These are phyloP conservation scores for Pipistrellus nathusii DNA, from an alignment of 2,797 vertebrate genomes.

Conservation along the genomic window DNA sequence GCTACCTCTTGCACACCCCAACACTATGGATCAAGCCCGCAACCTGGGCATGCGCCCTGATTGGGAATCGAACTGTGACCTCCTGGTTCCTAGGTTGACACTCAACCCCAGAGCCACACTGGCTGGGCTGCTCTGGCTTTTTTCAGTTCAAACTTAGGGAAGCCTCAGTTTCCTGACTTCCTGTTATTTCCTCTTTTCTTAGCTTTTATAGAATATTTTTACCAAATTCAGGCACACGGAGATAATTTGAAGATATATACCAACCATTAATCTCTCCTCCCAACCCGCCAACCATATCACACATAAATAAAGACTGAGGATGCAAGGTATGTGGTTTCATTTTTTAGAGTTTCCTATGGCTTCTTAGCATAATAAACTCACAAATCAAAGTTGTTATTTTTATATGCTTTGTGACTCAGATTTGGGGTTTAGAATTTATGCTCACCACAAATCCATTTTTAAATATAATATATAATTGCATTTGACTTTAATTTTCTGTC, in stretches of 20 bases:
- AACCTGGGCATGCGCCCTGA: too few species aligned
- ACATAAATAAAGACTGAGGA: neutral
- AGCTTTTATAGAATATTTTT: neutral
- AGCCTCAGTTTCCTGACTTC: conserved; percentile 22
- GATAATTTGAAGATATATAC: neutral
- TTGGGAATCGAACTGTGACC: too few species aligned
- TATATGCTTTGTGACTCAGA: neutral
- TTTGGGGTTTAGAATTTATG: conserved; percentile 14
- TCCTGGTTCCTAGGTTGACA: too few species aligned
- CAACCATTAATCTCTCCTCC: neutral
- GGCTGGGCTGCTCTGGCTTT: neutral
- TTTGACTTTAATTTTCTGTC: neutral
- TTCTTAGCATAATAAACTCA: neutral
- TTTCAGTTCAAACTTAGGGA: conserved; percentile 33
- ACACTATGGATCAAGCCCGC: too few species aligned
- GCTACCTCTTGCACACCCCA: too few species aligned
- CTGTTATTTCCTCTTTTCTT: neutral
- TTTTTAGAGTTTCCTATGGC: neutral
- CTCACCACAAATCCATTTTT: neutral
- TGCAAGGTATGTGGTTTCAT: neutral
- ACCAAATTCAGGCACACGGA: neutral
- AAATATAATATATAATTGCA: neutral
- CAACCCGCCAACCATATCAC: neutral
- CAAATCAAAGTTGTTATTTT: neutral
- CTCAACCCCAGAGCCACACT: too few species aligned